phyloP scores from a whole-genome alignment of 2,888 invertebrate species.

The Orthonevra nobilis region DNA sequence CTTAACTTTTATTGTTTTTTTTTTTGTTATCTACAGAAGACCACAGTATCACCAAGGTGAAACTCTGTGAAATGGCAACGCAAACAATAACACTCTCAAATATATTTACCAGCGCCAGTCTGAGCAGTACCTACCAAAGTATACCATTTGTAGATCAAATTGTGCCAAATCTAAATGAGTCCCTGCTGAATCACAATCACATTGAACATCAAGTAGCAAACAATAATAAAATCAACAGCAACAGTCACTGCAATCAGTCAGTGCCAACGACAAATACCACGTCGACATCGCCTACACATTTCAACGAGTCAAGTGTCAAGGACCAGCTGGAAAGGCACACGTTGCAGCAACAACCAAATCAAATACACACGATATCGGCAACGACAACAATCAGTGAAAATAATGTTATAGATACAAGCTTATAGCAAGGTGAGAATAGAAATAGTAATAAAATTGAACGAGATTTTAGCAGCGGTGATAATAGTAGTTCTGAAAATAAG shows the following conservation, averaged over 20 bases:
- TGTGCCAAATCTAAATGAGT: conserved; percentile 77
- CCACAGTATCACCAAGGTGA: conserved; percentile 75
- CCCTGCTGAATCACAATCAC: conserved; percentile 53
- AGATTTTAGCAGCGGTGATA: conserved; percentile 41
- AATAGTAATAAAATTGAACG: conserved; percentile 64
- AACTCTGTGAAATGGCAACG: conserved; percentile 80
- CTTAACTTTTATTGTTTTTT: neutral
- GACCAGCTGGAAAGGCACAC: conserved; percentile 26
- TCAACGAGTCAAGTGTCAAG: conserved; percentile 18
- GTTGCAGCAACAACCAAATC: conserved; percentile 50
- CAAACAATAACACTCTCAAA: conserved; percentile 79
- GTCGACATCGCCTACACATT: conserved; percentile 26
- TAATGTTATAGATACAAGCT: conserved; percentile 73
- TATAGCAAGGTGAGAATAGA: conserved; percentile 78
- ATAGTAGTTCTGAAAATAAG: conserved; percentile 62
- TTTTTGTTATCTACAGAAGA: conserved; percentile 21
- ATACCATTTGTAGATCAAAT: conserved; percentile 80
- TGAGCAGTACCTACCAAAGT: conserved; percentile 75
- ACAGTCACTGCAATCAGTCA: conserved; percentile 74
- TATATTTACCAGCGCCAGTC: conserved; percentile 78
- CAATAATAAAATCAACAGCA: conserved; percentile 79
- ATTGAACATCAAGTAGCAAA: conserved; percentile 76
- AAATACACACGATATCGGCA: conserved; percentile 63
- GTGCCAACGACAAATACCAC: neutral
- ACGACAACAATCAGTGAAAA: conserved; percentile 65